Base-by-base conservation (phyloP, 2,888 invertebrate genomes). In the Rhamphomyia laevipes region DNA sequence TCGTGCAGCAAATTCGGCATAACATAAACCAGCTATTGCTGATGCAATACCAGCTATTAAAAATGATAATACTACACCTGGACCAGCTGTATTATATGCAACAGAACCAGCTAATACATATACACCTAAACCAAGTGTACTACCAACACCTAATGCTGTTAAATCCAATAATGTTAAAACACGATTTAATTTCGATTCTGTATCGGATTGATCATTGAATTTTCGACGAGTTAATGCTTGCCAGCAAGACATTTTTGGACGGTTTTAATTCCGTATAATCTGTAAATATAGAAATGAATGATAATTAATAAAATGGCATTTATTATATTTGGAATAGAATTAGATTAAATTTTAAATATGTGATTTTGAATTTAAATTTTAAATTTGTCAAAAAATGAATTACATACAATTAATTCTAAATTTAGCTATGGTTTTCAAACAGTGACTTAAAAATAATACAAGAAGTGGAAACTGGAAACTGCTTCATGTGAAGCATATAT, bases 101-200 rank as follows among this genome's bases (percentile, higher is more conserved):
- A 93, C 92, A 11, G 86, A 79, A 1, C 93, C 94, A 6, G 91
- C 93, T 52, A 96, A 73, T 43, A 96, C 93, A 67, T 96, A 96
- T 13, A 95, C 93, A 0, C 96, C 96, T 27, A 95, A 77, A 1
- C 96, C 96, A 13, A 96, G 78, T 0, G 91, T 91, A 53, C 86
- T 82, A 52, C 91, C 91, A 33, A 91, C 84, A 1, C 85, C 95
- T 23, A 95, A 73, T 0, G 88, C 86, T 0, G 91, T 91, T 46
- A 95, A 74, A 71, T 95, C 95, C 30, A 89, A 59, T 0, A 92
- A 76, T 3, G 81, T 83, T 40, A 95, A 75, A 47, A 89, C 88
- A 48, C 94, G 65, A 0, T 73, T 69, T 54, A 80, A 66, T 49
- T 70, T 71, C 2, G 76, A 66, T 55, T 64, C 73, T 0, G 59